Conservation (phyloP, 2,888 invertebrate genomes). For the Latrodectus elegans region DNA sequence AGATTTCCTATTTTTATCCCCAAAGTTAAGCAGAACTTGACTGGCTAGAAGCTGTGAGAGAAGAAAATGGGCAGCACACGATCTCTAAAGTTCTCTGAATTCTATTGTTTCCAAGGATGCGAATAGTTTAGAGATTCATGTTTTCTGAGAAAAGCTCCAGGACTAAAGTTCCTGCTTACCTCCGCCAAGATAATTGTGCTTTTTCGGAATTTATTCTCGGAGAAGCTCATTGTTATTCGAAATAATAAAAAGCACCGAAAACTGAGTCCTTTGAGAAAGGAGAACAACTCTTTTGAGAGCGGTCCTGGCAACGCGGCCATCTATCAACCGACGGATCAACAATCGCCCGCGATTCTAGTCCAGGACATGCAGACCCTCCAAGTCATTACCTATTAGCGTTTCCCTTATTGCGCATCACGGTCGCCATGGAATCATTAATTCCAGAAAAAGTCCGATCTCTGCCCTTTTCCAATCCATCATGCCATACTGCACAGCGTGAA, state of each 20-base stretch:
- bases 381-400: conserved; percentile 34
- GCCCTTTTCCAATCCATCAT: conserved; percentile 38
- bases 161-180: background rate
- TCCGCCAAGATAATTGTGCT: background rate
- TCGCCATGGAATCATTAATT: conserved; percentile 32
- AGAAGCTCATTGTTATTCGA: background rate
- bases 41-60: too few relatives aligned
- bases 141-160: background rate
- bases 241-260: background rate
- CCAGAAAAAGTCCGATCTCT: conserved; percentile 25
- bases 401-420: conserved; percentile 31
- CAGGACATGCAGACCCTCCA: background rate
- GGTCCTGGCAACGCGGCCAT: background rate
- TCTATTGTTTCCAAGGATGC: too few relatives aligned
- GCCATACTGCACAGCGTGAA: background rate
- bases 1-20: too few relatives aligned
- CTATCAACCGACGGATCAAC: conserved; percentile 10
- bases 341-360: conserved; percentile 3
- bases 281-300: background rate
- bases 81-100: too few relatives aligned
- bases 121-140: too few relatives aligned
- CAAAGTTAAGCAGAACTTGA: too few relatives aligned
- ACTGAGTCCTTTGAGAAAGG: background rate
- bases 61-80: too few relatives aligned
- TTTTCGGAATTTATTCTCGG: background rate